These are phyloP conservation scores for Setipinna tenuifilis DNA, from an alignment of 2,797 vertebrate genomes.

Conservation along the genomic window DNA sequence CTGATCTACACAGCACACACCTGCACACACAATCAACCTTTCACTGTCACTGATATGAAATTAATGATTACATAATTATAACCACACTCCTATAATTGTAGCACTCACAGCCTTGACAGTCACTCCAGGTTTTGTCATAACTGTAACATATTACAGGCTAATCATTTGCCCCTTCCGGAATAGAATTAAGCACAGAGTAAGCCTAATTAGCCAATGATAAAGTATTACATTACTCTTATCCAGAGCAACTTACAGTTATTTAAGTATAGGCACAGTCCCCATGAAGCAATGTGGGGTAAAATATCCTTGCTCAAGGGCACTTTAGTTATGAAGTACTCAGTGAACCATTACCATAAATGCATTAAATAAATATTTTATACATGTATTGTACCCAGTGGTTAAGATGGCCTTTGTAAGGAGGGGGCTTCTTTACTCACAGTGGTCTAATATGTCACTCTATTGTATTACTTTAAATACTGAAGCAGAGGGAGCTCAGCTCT, in stretches of 20 bases:
- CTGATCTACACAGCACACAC: constrained; percentile 83
- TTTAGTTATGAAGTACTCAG: not conserved
- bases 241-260: too few species aligned
- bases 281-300: too few species aligned
- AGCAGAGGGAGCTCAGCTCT: too few species aligned
- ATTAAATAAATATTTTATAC: not conserved
- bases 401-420: too few species aligned
- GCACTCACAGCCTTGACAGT: not conserved
- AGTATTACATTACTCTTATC: too few species aligned
- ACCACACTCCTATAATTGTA: not conserved
- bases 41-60: not conserved
- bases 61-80: not conserved
- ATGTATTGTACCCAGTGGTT: not conserved
- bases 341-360: constrained; percentile 42
- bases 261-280: too few species aligned
- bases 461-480: too few species aligned
- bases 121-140: not conserved
- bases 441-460: too few species aligned
- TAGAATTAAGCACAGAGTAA: constrained; percentile 13
- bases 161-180: not conserved
- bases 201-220: not conserved
- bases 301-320: too few species aligned
- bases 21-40: constrained; percentile 60
- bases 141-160: not conserved
- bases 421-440: too few species aligned